Conservation (phyloP, 2,888 invertebrate species). For the Eilema caniola region DNA sequence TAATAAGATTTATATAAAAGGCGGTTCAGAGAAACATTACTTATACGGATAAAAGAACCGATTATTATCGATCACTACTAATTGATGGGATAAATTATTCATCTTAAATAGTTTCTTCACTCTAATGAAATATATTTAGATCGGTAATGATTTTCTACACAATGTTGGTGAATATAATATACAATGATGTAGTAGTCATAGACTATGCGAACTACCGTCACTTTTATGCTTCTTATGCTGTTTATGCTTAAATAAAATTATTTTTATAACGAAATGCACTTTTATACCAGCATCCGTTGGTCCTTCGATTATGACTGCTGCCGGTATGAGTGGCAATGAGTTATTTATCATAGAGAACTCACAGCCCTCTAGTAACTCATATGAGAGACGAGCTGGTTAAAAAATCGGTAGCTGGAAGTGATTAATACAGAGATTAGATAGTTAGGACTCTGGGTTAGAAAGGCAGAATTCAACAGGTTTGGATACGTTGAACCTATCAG, state of each 20-base stretch:
- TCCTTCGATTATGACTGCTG: no score
- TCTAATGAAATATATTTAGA: background rate
- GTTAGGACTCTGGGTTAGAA: no score
- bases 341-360: no score
- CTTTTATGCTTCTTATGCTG: background rate
- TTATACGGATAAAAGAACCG: background rate
- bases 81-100: background rate
- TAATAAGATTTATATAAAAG: slow-evolving; percentile 50
- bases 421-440: no score
- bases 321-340: no score
- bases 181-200: no score
- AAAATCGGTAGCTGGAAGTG: no score
- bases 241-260: background rate
- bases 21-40: slow-evolving; percentile 35
- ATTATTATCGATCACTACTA: background rate
- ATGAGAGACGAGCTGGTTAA: background rate
- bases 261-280: background rate
- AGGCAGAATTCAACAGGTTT: no score
- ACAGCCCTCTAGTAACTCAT: background rate
- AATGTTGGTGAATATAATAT: background rate
- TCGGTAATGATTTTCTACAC: background rate
- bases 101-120: background rate
- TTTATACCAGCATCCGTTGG: no score
- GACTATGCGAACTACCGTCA: background rate
- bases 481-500: no score